A percentile compares a stretch with the other conserved stretches of the same genome.
phyloP scores from a whole-genome alignment of 2,888 invertebrate genomes.

The Stenolophus ochropezus region DNA sequence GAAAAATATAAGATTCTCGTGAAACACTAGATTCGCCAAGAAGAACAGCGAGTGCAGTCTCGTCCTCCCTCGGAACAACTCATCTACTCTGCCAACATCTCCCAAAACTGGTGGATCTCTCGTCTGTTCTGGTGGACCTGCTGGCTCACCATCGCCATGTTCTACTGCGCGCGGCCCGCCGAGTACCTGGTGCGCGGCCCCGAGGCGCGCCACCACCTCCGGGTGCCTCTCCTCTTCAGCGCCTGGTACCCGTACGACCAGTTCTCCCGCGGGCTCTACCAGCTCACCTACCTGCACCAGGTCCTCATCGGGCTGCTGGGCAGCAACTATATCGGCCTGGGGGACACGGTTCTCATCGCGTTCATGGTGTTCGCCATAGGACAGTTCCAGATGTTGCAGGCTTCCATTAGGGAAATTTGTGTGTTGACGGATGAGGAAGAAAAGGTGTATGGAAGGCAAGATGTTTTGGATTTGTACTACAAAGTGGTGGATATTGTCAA shows the following conservation, averaged over 20 bases:
- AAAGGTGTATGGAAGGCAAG: neutral
- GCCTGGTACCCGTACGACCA: slow-evolving; percentile 18
- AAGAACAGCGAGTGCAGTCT: neutral
- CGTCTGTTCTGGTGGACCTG: neutral
- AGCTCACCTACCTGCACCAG: neutral
- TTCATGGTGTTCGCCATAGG: slow-evolving; percentile 57
- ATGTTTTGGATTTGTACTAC: neutral
- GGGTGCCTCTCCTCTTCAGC: slow-evolving; percentile 6
- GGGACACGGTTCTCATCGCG: slow-evolving; percentile 46
- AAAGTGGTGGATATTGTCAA: slow-evolving; percentile 39
- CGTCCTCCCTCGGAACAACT: neutral
- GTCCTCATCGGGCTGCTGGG: neutral
- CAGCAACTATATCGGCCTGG: slow-evolving; percentile 19
- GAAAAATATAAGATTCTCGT: too few relatives aligned
- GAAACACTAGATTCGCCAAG: slow-evolving; percentile 4
- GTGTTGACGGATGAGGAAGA: neutral
- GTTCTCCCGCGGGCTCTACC: neutral
- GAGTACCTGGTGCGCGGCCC: neutral
- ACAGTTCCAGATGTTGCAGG: slow-evolving; percentile 56
- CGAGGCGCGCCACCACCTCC: neutral
- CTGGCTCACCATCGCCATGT: neutral
- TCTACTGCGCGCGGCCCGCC: neutral
- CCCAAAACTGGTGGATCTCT: slow-evolving; percentile 12
- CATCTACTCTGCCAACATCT: neutral
- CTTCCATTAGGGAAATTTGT: slow-evolving; percentile 9